Evolutionary conservation across 2,113 vertebrate genomes (phyloP).

Genomic region (Neodontobutis hainanensis): DNA sequence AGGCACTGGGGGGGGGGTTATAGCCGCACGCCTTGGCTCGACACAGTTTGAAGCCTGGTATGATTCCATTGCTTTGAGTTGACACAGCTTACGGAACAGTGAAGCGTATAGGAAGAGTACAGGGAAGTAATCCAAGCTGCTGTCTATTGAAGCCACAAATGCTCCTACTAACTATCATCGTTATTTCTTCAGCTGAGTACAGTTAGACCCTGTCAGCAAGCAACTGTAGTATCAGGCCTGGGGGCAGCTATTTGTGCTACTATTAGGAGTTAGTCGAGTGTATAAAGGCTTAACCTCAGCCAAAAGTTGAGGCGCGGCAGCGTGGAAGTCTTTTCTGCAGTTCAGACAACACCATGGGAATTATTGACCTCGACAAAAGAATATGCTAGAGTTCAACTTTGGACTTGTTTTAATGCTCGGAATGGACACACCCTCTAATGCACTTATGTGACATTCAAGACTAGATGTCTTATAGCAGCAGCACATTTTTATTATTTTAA

Average conservation of each 20-base stretch:
- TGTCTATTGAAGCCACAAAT: not conserved
- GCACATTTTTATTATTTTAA: not conserved
- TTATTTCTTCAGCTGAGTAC: conserved; percentile 72
- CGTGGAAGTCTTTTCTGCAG: conserved; percentile 21
- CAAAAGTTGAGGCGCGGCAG: conserved; percentile 19
- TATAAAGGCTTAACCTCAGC: conserved; percentile 61
- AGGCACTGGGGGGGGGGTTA: not conserved
- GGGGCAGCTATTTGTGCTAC: conserved; percentile 62
- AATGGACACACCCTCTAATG: conserved; percentile 4
- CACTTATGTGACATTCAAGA: not conserved
- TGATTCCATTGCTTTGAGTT: not conserved
- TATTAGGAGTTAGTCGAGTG: conserved; percentile 61
- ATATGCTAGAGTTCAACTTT: conserved; percentile 32
- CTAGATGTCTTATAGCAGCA: not conserved
- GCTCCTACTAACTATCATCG: conserved; percentile 7
- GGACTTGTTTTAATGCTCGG: conserved; percentile 11
- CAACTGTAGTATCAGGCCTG: conserved; percentile 50
- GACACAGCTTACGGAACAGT: conserved; percentile 1
- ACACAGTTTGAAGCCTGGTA: conserved; percentile 15
- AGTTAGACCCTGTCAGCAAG: conserved; percentile 58
- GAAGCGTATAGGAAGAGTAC: not conserved
- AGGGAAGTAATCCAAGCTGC: conserved; percentile 4
- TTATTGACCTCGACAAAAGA: conserved; percentile 42
- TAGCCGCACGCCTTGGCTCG: no score
- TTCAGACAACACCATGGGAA: conserved; percentile 27